Percentiles rank a stretch among this genome's conserved stretches.
These are phyloP conservation scores for Sycophila texana DNA, from an alignment of 2,888 invertebrate species.

Conservation along the genomic window DNA sequence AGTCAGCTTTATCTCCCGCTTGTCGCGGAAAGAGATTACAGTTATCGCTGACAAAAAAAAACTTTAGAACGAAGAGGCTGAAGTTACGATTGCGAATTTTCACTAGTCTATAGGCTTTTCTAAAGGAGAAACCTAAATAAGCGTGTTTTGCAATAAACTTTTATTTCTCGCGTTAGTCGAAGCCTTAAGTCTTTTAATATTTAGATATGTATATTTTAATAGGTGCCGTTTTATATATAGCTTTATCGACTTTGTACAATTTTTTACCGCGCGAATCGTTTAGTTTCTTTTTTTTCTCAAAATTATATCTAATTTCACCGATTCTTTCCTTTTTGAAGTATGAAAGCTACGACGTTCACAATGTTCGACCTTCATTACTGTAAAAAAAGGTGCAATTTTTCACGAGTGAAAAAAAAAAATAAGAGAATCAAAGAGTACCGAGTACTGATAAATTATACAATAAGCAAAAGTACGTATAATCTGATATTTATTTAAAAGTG, in stretches of 20 bases:
- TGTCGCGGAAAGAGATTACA: neutral
- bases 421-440: conserved; percentile 44
- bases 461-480: conserved; percentile 37
- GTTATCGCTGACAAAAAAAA: neutral
- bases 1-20: conserved; percentile 18
- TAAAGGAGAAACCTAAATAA: neutral
- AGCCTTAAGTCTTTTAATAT: conserved; percentile 13
- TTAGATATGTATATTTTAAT: conserved; percentile 20
- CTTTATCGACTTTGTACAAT: conserved; percentile 32
- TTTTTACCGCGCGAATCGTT: neutral
- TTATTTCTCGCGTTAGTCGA: conserved; percentile 20
- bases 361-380: neutral
- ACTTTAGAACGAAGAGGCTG: conserved; percentile 14
- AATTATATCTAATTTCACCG: neutral
- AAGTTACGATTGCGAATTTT: conserved; percentile 17
- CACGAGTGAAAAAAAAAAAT: conserved; percentile 25
- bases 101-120: conserved; percentile 32
- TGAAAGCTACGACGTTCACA: too few relatives aligned
- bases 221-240: conserved; percentile 24
- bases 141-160: conserved; percentile 24
- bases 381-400: conserved; percentile 35
- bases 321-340: too few relatives aligned
- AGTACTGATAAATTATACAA: conserved; percentile 44
- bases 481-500: conserved; percentile 54
- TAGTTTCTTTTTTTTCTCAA: too few relatives aligned